Evolutionary conservation across 2,888 invertebrate genomes (phyloP), one percentile per base, ranked within the genome.

Genomic region (Mesochorus sp.): DNA sequence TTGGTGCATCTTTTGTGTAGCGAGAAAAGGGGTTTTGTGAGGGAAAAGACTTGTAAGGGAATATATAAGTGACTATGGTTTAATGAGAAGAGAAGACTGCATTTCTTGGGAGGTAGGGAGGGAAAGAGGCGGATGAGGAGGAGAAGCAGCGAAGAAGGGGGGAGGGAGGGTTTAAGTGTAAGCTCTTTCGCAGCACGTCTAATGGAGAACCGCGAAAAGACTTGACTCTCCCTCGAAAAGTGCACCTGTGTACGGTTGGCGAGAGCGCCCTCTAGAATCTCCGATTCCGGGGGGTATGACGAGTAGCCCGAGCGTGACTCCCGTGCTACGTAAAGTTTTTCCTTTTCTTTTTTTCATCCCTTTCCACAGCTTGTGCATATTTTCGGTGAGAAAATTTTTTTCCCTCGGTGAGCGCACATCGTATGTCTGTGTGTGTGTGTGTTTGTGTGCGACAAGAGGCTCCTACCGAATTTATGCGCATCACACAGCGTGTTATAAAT

Each of bases 401-500:
- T 72, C 80, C 51, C 76, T 74, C 73, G n/a, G 42, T 51, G 51
- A 51, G 34, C 76, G 28, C 39, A 39, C 37, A 47, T 72, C n/a
- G 31, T 57, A 17, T 51, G 17, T 39, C n/a, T 37, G 17, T 17
- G 34, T 24, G 10, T 10, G 4, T 47, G n/a, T 71, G 12, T 28
- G 26, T n/a, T n/a, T 17, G 49, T 51, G 14, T 71, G 31, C 39
- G 44, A 26, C 28, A 62, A 75, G 42, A 44, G 31, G 34, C 61
- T 61, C 51, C 47, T 55, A 28, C 12, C 44, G 57, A 81, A 85
- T 84, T 85, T 85, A 85, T 85, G 80, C 81, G 73, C 82, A 78
- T 82, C 82, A 76, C 81, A 76, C 76, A 76, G 75, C 76, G 79
- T 74, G 79, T 80, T 85, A 81, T 84, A 84, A 84, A 84, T 85